Conservation (phyloP, 2,797 vertebrate genomes). For the Pitangus sulphuratus region DNA sequence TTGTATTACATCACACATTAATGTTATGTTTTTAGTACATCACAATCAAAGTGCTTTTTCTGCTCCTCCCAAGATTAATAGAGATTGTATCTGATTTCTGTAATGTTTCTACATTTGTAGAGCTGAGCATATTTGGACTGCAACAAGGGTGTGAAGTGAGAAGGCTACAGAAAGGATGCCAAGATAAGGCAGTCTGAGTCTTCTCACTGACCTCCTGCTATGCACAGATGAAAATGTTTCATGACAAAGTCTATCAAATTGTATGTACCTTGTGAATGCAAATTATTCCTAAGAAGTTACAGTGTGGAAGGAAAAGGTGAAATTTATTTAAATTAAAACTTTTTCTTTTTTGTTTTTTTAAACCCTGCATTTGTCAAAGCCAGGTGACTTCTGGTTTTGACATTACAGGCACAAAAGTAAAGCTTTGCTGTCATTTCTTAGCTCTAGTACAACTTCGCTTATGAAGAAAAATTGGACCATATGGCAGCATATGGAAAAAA, state of each 20-base stretch:
- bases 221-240: conserved; percentile 57
- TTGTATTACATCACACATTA: neutral
- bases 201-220: conserved; percentile 33
- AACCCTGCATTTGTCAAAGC: neutral
- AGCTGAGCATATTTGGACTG: conserved; percentile 28
- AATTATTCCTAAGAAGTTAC: conserved; percentile 5
- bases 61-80: conserved; percentile 1
- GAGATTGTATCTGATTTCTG: conserved; percentile 30
- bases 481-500: conserved; percentile 43
- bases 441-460: neutral
- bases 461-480: neutral
- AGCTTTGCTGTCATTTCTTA: conserved; percentile 1
- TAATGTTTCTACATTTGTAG: neutral
- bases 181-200: conserved; percentile 50
- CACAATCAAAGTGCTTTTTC: neutral
- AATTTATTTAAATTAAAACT: neutral
- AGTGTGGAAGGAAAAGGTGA: neutral
- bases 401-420: neutral
- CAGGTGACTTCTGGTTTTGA: neutral
- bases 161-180: neutral
- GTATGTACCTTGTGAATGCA: conserved; percentile 39
- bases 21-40: conserved; percentile 1
- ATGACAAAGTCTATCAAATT: conserved; percentile 51
- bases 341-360: neutral
- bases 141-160: neutral